Conservation (phyloP, 2,113 vertebrate genomes). For the Petromus typicus region DNA sequence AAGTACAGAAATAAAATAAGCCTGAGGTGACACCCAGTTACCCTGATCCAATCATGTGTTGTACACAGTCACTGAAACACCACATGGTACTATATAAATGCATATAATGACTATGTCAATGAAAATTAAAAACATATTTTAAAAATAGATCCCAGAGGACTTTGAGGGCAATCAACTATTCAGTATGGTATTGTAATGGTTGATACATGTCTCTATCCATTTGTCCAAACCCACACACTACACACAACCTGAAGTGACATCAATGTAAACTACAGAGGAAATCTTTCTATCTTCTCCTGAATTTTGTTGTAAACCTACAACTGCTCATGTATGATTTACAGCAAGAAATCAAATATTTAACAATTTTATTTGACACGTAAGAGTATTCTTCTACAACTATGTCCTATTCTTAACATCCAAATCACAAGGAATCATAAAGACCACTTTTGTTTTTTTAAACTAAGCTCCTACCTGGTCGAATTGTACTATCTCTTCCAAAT, state of each 20-base stretch:
- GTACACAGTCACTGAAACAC: neutral
- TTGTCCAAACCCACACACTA: neutral
- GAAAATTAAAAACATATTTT: neutral
- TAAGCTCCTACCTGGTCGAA: constrained; percentile 92
- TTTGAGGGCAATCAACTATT: neutral
- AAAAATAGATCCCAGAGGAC: neutral
- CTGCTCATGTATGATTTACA: neutral
- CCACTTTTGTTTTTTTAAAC: neutral
- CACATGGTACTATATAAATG: neutral
- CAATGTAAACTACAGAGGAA: too few species aligned
- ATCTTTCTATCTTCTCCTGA: neutral
- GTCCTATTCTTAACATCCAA: neutral
- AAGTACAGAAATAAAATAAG: neutral
- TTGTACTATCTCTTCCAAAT: constrained; percentile 97
- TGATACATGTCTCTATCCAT: neutral
- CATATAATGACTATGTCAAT: neutral
- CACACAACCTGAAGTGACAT: neutral
- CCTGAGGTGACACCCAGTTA: neutral
- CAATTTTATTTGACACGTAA: neutral
- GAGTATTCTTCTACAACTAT: neutral
- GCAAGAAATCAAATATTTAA: neutral
- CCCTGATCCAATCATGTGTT: neutral
- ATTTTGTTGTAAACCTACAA: neutral
- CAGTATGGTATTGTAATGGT: neutral
- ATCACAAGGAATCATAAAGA: neutral